phyloP scores from a whole-genome alignment of 2,888 invertebrate genomes.

The Chrysolina oricalcia region DNA sequence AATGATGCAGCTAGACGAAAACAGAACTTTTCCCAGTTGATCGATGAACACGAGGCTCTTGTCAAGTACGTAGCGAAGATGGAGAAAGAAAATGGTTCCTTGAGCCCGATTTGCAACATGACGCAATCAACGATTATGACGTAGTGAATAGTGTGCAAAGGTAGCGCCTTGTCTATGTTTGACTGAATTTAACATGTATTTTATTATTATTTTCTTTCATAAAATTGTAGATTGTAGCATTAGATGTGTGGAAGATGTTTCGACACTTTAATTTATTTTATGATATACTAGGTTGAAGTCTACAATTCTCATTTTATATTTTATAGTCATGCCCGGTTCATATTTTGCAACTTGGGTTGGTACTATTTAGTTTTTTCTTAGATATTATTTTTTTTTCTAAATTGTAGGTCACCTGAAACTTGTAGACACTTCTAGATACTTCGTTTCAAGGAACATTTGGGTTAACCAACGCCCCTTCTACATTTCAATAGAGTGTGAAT shows the following conservation, averaged over 20 bases:
- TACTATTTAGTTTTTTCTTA: no score
- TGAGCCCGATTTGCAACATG: conserved; percentile 53
- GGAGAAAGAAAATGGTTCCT: conserved; percentile 61
- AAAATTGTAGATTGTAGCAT: no score
- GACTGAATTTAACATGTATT: neutral
- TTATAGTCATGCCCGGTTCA: no score
- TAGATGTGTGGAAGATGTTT: no score
- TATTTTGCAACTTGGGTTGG: no score
- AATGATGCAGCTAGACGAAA: conserved; percentile 68
- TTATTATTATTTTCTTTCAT: no score
- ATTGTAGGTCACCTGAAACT: no score
- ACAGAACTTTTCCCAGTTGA: conserved; percentile 67
- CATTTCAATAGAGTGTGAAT: neutral
- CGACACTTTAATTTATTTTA: no score
- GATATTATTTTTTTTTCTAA: no score
- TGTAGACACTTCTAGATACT: no score
- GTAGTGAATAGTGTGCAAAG: conserved; percentile 34
- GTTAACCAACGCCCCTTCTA: neutral
- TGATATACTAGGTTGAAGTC: no score
- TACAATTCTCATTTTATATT: no score
- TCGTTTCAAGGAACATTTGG: neutral
- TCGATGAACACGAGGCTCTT: conserved; percentile 68
- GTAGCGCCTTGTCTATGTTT: neutral
- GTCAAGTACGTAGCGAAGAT: conserved; percentile 68
- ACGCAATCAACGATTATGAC: conserved; percentile 56